Conservation (phyloP, 2,888 invertebrate genomes). For the Meandrusa payeni region DNA sequence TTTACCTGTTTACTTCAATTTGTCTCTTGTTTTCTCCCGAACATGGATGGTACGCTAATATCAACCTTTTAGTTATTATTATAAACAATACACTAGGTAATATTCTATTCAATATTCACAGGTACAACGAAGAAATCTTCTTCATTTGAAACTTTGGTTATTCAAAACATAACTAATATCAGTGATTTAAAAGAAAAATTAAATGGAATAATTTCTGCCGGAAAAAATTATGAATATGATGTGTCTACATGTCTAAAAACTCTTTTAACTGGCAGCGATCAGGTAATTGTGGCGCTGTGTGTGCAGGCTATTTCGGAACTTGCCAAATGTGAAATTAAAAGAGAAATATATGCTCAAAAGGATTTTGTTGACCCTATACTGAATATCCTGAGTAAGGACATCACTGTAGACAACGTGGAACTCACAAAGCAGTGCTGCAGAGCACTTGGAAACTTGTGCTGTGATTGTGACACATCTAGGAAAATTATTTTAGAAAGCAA, state of each 20-base stretch:
- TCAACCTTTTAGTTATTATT: no score
- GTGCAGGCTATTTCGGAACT: conserved; percentile 90
- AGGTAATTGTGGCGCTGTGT: conserved; percentile 77
- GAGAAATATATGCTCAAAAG: conserved; percentile 84
- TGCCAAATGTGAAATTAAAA: conserved; percentile 88
- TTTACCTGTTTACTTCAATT: not conserved
- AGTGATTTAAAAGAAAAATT: conserved; percentile 69
- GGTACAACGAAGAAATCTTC: conserved; percentile 62
- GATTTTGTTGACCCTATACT: conserved; percentile 82
- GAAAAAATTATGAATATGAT: conserved; percentile 69
- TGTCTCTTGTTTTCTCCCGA: not conserved
- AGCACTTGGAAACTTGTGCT: conserved; percentile 93
- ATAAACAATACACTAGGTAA: no score
- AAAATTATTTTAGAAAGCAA: conserved; percentile 67
- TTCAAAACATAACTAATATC: conserved; percentile 61
- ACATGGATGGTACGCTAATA: conserved; percentile 21
- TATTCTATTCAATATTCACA: conserved; percentile 36
- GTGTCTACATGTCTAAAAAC: conserved; percentile 64
- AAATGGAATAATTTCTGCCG: conserved; percentile 63
- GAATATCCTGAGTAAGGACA: conserved; percentile 65
- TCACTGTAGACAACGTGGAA: conserved; percentile 64
- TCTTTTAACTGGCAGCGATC: conserved; percentile 64
- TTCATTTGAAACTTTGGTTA: conserved; percentile 61
- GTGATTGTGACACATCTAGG: conserved; percentile 88
- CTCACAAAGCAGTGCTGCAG: conserved; percentile 88